Conservation (phyloP, 1,140 invertebrate species). For the Littorina saxatilis region DNA sequence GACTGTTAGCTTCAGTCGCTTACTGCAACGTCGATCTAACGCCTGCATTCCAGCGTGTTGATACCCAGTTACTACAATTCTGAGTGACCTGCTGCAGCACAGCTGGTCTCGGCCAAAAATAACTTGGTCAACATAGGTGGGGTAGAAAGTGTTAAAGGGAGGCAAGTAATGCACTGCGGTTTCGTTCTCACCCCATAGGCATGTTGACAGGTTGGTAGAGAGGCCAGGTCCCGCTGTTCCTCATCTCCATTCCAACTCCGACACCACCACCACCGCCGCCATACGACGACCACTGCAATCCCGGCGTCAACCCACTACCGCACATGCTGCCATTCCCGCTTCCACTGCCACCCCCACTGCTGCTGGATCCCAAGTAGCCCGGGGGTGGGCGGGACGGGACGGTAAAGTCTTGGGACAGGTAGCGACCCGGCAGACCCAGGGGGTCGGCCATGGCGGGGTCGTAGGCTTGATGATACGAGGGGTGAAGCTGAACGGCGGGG, state of each 20-base stretch:
- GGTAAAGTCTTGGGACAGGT: constrained; percentile 16
- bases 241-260: constrained; percentile 38
- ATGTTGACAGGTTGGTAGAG: constrained; percentile 46
- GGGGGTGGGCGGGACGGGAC: constrained; percentile 15
- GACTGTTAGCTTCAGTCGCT: too few species aligned
- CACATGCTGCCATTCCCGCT: background rate
- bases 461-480: constrained; percentile 27
- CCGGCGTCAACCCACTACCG: constrained; percentile 33
- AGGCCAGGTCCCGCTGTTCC: constrained; percentile 55
- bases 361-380: constrained; percentile 33
- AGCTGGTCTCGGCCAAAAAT: too few species aligned
- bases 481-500: constrained; percentile 52
- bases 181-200: constrained; percentile 46
- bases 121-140: too few species aligned
- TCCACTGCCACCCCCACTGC: background rate
- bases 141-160: too few species aligned
- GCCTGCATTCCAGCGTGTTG: too few species aligned
- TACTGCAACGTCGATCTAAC: too few species aligned
- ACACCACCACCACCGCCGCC: constrained; percentile 29
- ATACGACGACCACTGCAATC: constrained; percentile 45
- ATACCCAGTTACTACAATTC: too few species aligned
- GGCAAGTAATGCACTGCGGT: too few species aligned
- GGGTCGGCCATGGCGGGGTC: constrained; percentile 22
- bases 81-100: too few species aligned
- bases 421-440: constrained; percentile 39